Evolutionary conservation across 2,888 invertebrate genomes (phyloP).

Genomic region (Oxytorus armatus): DNA sequence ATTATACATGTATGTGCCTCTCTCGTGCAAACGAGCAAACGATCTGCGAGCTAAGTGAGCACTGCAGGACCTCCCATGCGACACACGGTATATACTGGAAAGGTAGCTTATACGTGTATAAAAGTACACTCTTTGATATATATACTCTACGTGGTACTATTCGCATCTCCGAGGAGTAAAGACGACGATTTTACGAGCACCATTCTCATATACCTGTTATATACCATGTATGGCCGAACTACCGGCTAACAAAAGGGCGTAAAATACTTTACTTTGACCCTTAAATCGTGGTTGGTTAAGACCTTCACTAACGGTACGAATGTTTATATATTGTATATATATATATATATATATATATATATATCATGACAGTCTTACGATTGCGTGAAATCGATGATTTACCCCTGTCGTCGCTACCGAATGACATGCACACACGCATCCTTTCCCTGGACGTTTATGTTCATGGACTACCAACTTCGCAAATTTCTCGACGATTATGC

Average conservation of each 20-base stretch:
- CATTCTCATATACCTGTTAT: constrained; percentile 27
- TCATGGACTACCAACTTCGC: not conserved
- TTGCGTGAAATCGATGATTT: constrained; percentile 64
- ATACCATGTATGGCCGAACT: not conserved
- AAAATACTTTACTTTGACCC: constrained; percentile 4
- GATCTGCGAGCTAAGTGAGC: constrained; percentile 48
- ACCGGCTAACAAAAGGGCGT: constrained; percentile 8
- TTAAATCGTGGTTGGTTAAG: constrained; percentile 6
- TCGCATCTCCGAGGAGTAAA: constrained; percentile 34
- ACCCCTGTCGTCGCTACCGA: constrained; percentile 53
- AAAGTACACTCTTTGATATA: constrained; percentile 30
- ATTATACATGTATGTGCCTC: constrained; percentile 11
- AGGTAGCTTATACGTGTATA: constrained; percentile 14
- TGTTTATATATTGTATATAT: not conserved
- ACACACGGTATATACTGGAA: constrained; percentile 32
- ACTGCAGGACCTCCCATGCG: constrained; percentile 65
- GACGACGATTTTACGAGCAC: constrained; percentile 54
- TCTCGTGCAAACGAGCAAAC: constrained; percentile 55
- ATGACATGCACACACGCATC: constrained; percentile 31
- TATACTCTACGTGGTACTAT: constrained; percentile 32
- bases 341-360: not conserved
- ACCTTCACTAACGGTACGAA: too few relatives aligned
- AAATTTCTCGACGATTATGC: constrained; percentile 28
- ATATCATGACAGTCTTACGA: constrained; percentile 37
- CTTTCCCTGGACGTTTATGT: constrained; percentile 9